phyloP scores from a whole-genome alignment of 2,888 invertebrate species.

The Macropis europaea region DNA sequence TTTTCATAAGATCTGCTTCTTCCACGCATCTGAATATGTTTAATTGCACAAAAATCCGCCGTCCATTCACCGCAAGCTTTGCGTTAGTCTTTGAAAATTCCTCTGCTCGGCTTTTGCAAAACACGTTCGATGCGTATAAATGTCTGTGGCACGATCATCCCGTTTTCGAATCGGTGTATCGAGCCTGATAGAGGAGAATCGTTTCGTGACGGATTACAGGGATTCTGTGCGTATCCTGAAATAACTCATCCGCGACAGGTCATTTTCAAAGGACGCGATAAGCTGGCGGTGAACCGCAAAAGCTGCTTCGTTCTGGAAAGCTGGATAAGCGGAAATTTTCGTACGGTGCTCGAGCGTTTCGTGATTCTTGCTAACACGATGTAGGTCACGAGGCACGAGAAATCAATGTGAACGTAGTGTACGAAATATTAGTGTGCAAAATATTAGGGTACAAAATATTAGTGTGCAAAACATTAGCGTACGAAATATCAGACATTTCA shows the following conservation, averaged over 20 bases:
- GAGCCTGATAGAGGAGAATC: too few relatives aligned
- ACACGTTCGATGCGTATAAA: not conserved
- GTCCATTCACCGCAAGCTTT: too few relatives aligned
- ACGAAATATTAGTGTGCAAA: slow-evolving; percentile 7
- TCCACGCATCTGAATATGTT: too few relatives aligned
- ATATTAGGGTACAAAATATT: not conserved
- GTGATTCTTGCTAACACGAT: slow-evolving; percentile 34
- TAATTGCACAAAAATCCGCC: too few relatives aligned
- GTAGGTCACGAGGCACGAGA: slow-evolving; percentile 43
- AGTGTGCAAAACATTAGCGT: not conserved
- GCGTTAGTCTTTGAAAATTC: not conserved
- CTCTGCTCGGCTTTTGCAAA: not conserved
- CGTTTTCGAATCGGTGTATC: too few relatives aligned
- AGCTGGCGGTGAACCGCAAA: too few relatives aligned
- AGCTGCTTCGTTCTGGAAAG: too few relatives aligned
- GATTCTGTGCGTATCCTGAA: not conserved
- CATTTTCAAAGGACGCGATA: too few relatives aligned
- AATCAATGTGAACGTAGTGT: slow-evolving; percentile 41
- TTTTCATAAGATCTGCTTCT: too few relatives aligned
- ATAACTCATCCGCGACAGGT: too few relatives aligned
- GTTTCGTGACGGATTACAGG: too few relatives aligned
- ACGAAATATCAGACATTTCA: not conserved
- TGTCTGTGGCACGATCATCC: not conserved
- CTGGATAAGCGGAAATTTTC: slow-evolving; percentile 17
- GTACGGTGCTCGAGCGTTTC: slow-evolving; percentile 4